Evolutionary conservation across 2,888 invertebrate genomes (phyloP).

Genomic region (Hedychridium roseum): DNA sequence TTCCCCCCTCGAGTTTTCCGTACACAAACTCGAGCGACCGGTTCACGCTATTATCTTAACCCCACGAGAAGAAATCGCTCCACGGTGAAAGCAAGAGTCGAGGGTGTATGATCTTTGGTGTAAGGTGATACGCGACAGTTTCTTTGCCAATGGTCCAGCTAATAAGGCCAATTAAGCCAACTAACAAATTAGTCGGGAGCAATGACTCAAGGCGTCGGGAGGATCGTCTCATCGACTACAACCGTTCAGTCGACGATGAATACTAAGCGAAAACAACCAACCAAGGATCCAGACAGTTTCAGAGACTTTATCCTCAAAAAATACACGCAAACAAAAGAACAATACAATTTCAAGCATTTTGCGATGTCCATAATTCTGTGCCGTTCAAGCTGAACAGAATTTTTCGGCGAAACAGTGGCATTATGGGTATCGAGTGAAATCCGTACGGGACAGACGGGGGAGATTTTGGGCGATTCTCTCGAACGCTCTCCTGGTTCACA

Average conservation of each 20-base stretch:
- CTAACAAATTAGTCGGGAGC: conserved; percentile 38
- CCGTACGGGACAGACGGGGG: no score
- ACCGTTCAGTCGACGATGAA: not conserved
- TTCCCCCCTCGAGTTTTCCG: not conserved
- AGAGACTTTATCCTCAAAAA: not conserved
- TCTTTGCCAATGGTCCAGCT: conserved; percentile 42
- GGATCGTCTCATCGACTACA: not conserved
- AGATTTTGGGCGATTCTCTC: no score
- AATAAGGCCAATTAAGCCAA: conserved; percentile 47
- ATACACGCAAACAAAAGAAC: not conserved
- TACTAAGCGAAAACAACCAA: not conserved
- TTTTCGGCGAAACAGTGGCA: no score
- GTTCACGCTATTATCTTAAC: not conserved
- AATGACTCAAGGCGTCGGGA: conserved; percentile 28
- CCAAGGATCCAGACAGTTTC: not conserved
- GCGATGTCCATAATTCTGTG: no score
- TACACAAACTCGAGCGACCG: not conserved
- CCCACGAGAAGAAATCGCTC: not conserved
- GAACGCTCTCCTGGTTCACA: no score
- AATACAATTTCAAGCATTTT: no score
- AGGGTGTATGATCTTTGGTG: not conserved
- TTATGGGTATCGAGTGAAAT: no score
- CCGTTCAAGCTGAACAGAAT: not conserved
- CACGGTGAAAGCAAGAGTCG: not conserved
- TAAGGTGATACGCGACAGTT: conserved; percentile 35